A percentile compares a stretch with the other conserved stretches of the same genome.
Conservation (phyloP, 1,140 invertebrate genomes). For the Dolichoris vasculosae region DNA sequence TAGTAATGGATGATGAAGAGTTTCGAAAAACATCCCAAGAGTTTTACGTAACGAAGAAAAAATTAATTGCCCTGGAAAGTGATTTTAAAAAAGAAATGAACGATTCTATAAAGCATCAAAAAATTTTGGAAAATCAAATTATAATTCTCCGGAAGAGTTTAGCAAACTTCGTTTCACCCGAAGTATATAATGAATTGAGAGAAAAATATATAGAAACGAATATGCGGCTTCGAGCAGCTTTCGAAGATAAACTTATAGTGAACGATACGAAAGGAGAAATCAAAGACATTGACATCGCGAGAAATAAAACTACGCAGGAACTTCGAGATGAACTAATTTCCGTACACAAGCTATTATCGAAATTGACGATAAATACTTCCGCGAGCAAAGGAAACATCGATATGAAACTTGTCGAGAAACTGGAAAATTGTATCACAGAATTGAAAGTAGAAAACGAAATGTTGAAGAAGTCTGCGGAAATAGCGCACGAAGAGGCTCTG, state of each 20-base stretch:
- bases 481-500: constrained; percentile 66
- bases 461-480: constrained; percentile 62
- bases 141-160: constrained; percentile 62
- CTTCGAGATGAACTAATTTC: constrained; percentile 34
- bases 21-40: constrained; percentile 64
- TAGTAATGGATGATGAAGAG: constrained; percentile 59
- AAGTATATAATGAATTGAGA: constrained; percentile 63
- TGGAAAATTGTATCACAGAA: constrained; percentile 50
- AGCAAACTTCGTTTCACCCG: constrained; percentile 61
- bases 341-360: constrained; percentile 36
- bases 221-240: constrained; percentile 64
- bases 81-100: constrained; percentile 61
- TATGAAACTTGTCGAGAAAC: constrained; percentile 23
- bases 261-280: constrained; percentile 29
- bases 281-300: background rate
- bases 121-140: constrained; percentile 62
- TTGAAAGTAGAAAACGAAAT: constrained; percentile 59
- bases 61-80: constrained; percentile 62
- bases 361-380: background rate
- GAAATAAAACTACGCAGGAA: background rate
- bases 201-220: constrained; percentile 66
- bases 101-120: constrained; percentile 61
- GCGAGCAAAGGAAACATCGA: background rate
- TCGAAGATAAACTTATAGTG: constrained; percentile 59
- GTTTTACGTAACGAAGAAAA: constrained; percentile 62